These are phyloP conservation scores for Platysternon megacephalum DNA, from an alignment of 2,113 vertebrate genomes.

Conservation along the genomic window DNA sequence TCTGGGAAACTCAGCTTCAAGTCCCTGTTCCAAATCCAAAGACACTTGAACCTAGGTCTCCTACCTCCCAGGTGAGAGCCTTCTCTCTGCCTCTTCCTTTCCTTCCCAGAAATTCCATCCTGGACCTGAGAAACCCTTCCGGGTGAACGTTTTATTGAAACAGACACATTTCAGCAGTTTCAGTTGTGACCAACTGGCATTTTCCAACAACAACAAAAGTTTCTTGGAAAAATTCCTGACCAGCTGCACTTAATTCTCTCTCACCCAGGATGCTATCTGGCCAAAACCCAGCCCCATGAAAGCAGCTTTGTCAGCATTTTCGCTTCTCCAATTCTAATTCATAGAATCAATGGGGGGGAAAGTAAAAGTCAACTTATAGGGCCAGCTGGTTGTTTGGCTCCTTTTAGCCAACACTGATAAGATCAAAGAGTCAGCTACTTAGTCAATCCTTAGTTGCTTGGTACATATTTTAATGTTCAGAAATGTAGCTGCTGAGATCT, in stretches of 20 bases:
- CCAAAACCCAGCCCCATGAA: not conserved
- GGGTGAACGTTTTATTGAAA: not conserved
- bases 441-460: not conserved
- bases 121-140: not conserved
- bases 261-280: not conserved
- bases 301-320: not conserved
- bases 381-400: constrained; percentile 10
- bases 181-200: not conserved
- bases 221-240: not conserved
- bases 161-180: not conserved
- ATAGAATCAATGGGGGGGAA: not conserved
- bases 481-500: not conserved
- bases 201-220: not conserved
- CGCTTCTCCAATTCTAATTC: not conserved
- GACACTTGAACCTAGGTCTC: not conserved
- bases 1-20: not conserved
- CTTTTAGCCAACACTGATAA: not conserved
- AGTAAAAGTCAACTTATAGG: not conserved
- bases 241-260: not conserved
- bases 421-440: not conserved
- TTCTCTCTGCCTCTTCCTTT: not conserved
- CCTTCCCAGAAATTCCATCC: not conserved
- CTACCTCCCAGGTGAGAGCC: not conserved
- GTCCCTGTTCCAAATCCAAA: not conserved
- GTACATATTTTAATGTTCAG: not conserved